A percentile compares a stretch with the other conserved stretches of the same genome.
Conservation (phyloP, 2,888 invertebrate species). For the Drosophila fungiperda region DNA sequence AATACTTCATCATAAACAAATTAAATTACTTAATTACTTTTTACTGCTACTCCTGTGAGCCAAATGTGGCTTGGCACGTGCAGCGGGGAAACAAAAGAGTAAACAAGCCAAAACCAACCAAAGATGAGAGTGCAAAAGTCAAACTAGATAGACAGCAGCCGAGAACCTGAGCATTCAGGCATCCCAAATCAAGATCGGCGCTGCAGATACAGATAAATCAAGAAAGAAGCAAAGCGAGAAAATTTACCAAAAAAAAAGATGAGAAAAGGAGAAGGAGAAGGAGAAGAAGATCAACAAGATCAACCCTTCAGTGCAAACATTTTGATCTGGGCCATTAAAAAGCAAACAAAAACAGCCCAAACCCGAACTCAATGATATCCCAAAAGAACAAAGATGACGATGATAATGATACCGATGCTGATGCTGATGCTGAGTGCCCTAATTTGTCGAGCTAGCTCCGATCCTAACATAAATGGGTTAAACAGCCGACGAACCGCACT, state of each 20-base stretch:
- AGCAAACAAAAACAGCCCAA: slow-evolving; percentile 64
- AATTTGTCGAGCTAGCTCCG: slow-evolving; percentile 69
- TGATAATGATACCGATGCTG: slow-evolving; percentile 12
- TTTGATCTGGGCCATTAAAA: slow-evolving; percentile 71
- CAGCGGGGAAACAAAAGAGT: slow-evolving; percentile 11
- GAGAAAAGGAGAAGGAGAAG: slow-evolving; percentile 20
- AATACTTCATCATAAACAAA: neutral
- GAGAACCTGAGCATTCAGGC: slow-evolving; percentile 48
- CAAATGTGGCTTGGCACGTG: slow-evolving; percentile 72
- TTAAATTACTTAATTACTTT: slow-evolving; percentile 10
- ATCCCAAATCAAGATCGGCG: slow-evolving; percentile 69
- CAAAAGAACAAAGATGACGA: slow-evolving; percentile 60
- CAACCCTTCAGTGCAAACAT: slow-evolving; percentile 81
- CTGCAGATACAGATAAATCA: slow-evolving; percentile 64
- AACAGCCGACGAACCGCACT: slow-evolving; percentile 66
- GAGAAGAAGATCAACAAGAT: slow-evolving; percentile 64
- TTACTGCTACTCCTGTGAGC: neutral
- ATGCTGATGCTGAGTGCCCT: slow-evolving; percentile 68
- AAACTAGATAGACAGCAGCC: slow-evolving; percentile 69
- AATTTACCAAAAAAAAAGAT: slow-evolving; percentile 11
- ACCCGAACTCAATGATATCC: slow-evolving; percentile 74
- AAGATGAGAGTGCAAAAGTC: slow-evolving; percentile 82
- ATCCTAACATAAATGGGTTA: slow-evolving; percentile 75
- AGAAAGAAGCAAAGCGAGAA: slow-evolving; percentile 30
- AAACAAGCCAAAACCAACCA: slow-evolving; percentile 16